Percentiles rank a stretch among this genome's conserved stretches.
Evolutionary conservation across 1,140 invertebrate species (phyloP).

Genomic region (Drosophila tsacasi): DNA sequence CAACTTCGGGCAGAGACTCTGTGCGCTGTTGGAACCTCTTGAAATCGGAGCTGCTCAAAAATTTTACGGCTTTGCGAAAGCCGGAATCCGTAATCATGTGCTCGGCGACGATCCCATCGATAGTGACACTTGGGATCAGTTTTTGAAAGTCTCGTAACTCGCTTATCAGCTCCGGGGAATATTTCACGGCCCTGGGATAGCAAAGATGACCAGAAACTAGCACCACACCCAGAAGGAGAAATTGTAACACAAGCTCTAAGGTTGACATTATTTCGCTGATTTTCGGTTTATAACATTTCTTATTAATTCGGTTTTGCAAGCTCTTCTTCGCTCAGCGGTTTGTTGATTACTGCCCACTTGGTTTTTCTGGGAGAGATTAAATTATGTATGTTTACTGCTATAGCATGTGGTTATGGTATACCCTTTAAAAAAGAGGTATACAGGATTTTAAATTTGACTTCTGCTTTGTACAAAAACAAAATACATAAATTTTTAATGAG

Average conservation of each 20-base stretch:
- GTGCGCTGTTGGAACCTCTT: slow-evolving; percentile 43
- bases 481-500: no score
- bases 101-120: slow-evolving; percentile 71
- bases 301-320: not conserved
- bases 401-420: not conserved
- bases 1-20: slow-evolving; percentile 69
- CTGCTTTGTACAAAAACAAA: no score
- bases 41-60: slow-evolving; percentile 66
- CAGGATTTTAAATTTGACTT: not conserved
- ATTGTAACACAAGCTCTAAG: slow-evolving; percentile 1
- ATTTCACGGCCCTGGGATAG: slow-evolving; percentile 19
- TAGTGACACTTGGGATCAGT: slow-evolving; percentile 56
- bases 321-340: not conserved
- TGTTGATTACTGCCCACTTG: slow-evolving; percentile 10
- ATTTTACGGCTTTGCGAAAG: slow-evolving; percentile 71
- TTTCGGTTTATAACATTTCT: not conserved
- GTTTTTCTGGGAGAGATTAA: slow-evolving; percentile 7
- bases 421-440: not conserved
- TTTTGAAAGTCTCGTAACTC: slow-evolving; percentile 66
- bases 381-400: not conserved
- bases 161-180: slow-evolving; percentile 69
- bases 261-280: not conserved
- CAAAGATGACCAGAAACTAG: slow-evolving; percentile 6
- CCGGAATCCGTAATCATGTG: slow-evolving; percentile 70
- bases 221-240: slow-evolving; percentile 15